Conservation (phyloP, 2,113 vertebrate genomes). For the Tyrannus savana region DNA sequence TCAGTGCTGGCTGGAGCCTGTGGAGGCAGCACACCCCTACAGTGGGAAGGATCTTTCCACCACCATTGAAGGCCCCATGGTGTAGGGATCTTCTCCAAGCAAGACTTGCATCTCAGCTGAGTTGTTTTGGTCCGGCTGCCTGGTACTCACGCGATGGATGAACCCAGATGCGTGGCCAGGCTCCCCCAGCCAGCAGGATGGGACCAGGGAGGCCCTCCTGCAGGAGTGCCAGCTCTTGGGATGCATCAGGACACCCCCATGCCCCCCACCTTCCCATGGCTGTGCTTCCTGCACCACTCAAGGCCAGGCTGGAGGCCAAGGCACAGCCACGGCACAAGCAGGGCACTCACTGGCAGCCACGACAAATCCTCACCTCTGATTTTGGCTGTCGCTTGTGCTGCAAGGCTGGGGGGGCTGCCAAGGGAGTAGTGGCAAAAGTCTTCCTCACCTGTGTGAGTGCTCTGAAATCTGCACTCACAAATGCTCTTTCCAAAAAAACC, state of each 20-base stretch:
- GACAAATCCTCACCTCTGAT: accelerated
- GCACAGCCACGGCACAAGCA: background rate
- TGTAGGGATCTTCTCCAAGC: background rate
- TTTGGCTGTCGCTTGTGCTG: background rate
- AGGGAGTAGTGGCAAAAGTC: background rate
- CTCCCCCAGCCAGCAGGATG: background rate
- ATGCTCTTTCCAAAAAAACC: background rate
- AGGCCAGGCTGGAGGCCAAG: background rate
- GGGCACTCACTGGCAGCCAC: accelerated
- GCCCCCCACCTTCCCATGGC: background rate
- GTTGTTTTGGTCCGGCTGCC: accelerated
- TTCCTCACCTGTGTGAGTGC: background rate
- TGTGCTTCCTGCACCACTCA: background rate
- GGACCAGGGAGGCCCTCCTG: background rate
- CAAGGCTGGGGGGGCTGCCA: background rate
- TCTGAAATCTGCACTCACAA: background rate
- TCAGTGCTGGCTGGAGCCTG: background rate
- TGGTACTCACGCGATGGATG: accelerated
- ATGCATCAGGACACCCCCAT: accelerated
- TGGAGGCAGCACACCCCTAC: background rate
- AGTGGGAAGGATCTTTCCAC: background rate
- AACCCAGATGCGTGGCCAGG: accelerated
- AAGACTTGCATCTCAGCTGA: background rate
- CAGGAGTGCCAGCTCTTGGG: background rate
- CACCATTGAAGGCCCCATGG: accelerated